phyloP scores from a whole-genome alignment of 2,113 vertebrate species.

The Uropsilus gracilis region DNA sequence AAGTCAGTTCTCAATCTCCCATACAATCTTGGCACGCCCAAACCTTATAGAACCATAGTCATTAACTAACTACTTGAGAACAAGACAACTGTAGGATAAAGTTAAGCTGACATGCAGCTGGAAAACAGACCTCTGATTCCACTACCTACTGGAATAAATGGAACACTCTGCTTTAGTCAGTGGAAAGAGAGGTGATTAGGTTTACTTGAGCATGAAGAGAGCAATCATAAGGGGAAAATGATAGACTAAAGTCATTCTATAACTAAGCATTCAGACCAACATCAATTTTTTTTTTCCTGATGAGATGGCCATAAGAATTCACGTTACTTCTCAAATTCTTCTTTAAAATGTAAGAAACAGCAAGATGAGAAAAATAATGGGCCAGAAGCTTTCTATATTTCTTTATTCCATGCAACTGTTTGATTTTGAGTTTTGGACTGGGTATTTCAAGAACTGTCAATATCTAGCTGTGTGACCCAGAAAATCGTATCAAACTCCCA shows the following conservation, averaged over 20 bases:
- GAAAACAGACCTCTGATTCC: neutral
- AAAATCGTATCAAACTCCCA: neutral
- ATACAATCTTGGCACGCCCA: neutral
- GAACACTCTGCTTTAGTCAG: neutral
- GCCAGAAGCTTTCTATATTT: neutral
- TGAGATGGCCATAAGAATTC: neutral
- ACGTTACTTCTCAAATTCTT: neutral
- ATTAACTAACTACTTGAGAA: neutral
- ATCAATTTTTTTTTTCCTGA: neutral
- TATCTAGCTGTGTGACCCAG: neutral
- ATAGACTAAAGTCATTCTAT: neutral
- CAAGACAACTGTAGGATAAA: neutral
- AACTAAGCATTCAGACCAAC: neutral
- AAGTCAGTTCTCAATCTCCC: neutral
- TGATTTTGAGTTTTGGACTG: neutral
- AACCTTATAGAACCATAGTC: neutral
- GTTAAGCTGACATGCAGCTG: neutral
- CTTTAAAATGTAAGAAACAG: constrained; percentile 13
- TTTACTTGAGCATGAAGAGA: neutral
- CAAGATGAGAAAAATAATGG: neutral
- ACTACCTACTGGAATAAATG: neutral
- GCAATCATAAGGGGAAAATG: neutral
- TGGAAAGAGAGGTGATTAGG: neutral
- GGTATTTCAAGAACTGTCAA: neutral
- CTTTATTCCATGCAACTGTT: neutral